phyloP scores from a whole-genome alignment of 2,113 vertebrate genomes.

The Australoheros scitulus region DNA sequence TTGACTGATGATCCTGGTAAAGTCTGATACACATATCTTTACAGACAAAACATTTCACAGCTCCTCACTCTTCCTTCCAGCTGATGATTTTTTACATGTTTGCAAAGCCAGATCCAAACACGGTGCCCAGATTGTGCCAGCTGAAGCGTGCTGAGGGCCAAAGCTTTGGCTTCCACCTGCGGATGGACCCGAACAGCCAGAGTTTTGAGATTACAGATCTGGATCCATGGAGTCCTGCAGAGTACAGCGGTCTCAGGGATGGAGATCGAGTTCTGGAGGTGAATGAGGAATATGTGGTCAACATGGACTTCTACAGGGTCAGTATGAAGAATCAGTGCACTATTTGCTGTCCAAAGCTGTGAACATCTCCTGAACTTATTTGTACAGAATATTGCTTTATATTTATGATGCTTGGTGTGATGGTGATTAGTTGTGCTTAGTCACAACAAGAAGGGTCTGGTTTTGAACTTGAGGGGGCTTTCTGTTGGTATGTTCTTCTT shows the following conservation, averaged over 20 bases:
- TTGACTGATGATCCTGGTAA: slow-evolving; percentile 89
- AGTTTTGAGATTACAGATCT: slow-evolving; percentile 81
- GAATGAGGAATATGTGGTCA: slow-evolving; percentile 82
- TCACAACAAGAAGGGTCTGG: not conserved
- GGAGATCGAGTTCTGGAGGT: slow-evolving; percentile 88
- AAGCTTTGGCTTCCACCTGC: slow-evolving; percentile 87
- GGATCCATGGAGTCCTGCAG: slow-evolving; percentile 82
- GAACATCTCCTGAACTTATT: not conserved
- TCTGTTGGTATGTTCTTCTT: not conserved
- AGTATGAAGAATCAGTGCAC: slow-evolving; percentile 28
- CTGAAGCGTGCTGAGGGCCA: slow-evolving; percentile 80
- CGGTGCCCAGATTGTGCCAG: slow-evolving; percentile 80
- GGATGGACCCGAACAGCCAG: slow-evolving; percentile 48
- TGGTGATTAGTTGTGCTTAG: not conserved
- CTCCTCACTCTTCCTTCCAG: not conserved
- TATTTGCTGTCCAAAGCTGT: not conserved
- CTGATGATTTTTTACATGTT: not conserved
- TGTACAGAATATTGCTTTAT: too few species aligned
- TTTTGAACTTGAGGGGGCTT: not conserved
- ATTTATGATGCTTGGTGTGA: not conserved
- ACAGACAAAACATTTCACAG: not conserved
- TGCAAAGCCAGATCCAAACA: slow-evolving; percentile 48
- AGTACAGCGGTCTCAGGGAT: slow-evolving; percentile 81
- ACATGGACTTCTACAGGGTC: slow-evolving; percentile 81
- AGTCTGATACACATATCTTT: not conserved